phyloP scores from a whole-genome alignment of 2,113 vertebrate species.

The Spea multiplicata region DNA sequence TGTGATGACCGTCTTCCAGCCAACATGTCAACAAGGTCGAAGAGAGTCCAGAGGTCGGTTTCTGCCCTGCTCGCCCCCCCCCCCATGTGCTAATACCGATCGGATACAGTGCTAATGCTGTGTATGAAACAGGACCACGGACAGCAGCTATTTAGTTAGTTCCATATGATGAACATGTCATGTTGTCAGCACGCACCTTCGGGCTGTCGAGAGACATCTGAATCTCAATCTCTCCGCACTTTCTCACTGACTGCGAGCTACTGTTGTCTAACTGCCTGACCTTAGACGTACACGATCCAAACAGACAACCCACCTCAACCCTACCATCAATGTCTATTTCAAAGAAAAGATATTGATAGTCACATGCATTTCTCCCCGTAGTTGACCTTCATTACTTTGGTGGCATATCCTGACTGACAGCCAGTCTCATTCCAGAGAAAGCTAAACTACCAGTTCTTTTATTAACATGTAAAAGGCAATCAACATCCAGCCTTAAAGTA shows the following conservation, averaged over 20 bases:
- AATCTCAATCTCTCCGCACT: constrained; percentile 56
- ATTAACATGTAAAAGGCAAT: constrained; percentile 30
- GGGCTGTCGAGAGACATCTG: constrained; percentile 63
- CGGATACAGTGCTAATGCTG: constrained; percentile 22
- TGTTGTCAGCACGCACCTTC: constrained; percentile 75
- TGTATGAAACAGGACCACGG: constrained; percentile 60
- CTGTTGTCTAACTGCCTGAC: constrained; percentile 68
- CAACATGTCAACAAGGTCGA: neutral
- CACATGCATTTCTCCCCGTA: constrained; percentile 54
- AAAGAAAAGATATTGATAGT: constrained; percentile 63
- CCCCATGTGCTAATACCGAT: constrained; percentile 42
- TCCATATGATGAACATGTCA: constrained; percentile 75
- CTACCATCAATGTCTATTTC: constrained; percentile 64
- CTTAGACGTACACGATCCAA: constrained; percentile 71
- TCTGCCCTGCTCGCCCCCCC: constrained; percentile 37
- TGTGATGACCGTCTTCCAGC: neutral
- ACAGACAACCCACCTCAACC: constrained; percentile 69
- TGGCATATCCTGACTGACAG: constrained; percentile 58
- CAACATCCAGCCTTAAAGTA: constrained; percentile 24
- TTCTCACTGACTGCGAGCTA: constrained; percentile 67
- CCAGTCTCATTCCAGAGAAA: constrained; percentile 55
- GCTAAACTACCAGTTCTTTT: constrained; percentile 51
- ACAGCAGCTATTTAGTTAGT: constrained; percentile 57
- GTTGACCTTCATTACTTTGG: constrained; percentile 63
- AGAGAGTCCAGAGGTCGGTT: constrained; percentile 48